Percentiles rank a stretch among this genome's conserved stretches.
phyloP scores from a whole-genome alignment of 2,113 vertebrate genomes.

The Osmerus mordax region DNA sequence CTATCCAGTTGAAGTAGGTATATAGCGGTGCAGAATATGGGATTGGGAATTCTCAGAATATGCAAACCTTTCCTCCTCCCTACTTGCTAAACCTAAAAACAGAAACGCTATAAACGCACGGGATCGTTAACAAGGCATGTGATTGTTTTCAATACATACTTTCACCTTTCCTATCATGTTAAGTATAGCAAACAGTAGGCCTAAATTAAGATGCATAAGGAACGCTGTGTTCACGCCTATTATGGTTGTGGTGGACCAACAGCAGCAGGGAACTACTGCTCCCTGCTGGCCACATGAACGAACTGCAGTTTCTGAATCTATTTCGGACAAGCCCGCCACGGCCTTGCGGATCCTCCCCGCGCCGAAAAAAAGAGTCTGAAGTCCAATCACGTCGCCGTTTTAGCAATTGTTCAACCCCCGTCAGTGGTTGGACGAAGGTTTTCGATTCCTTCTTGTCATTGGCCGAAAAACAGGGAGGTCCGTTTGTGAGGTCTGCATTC shows the following conservation, averaged over 20 bases:
- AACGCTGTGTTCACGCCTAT: background rate
- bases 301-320: background rate
- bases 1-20: too few species aligned
- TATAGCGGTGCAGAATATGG: too few species aligned
- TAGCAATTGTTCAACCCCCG: background rate
- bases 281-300: background rate
- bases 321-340: background rate
- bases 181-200: too few species aligned
- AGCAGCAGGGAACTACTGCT: background rate
- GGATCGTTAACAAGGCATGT: too few species aligned
- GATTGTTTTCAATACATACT: too few species aligned
- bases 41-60: too few species aligned
- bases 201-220: background rate
- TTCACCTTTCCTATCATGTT: too few species aligned
- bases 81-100: too few species aligned
- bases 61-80: too few species aligned
- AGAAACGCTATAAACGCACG: too few species aligned
- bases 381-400: too few species aligned
- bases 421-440: constrained; percentile 32
- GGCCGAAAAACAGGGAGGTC: constrained; percentile 24
- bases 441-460: background rate
- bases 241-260: background rate
- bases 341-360: background rate
- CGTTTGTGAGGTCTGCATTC: constrained; percentile 31
- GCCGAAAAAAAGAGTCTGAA: background rate